A percentile compares a stretch with the other conserved stretches of the same genome.
Conservation (phyloP, 2,797 vertebrate genomes). For the Pelobates cultripes region DNA sequence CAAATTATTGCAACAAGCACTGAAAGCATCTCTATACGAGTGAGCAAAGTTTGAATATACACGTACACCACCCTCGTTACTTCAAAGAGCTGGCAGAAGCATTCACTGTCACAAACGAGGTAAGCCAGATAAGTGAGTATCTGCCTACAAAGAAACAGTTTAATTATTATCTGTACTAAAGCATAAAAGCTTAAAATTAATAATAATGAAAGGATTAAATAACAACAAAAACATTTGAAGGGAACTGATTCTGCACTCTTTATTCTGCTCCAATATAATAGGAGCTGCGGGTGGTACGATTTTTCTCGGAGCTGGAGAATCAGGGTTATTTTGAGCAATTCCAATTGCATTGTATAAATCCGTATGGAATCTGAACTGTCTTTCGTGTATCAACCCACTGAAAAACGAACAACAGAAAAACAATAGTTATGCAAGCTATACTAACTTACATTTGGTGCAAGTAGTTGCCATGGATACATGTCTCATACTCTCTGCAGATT, state of each 20-base stretch:
- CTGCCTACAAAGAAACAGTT: no score
- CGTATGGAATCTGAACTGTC: constrained; percentile 33
- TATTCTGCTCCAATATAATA: background rate
- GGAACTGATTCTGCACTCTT: constrained; percentile 4
- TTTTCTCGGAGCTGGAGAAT: constrained; percentile 22
- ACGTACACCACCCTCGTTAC: no score
- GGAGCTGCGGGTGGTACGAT: constrained; percentile 12
- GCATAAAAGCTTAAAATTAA: no score
- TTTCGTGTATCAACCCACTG: constrained; percentile 46
- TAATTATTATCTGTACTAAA: no score
- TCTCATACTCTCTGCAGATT: constrained; percentile 14
- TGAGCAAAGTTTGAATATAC: no score
- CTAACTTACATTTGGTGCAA: constrained; percentile 27
- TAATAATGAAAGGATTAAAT: no score
- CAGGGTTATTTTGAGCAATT: constrained; percentile 35
- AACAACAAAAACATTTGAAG: background rate
- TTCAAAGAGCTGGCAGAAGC: no score
- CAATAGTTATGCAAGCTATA: constrained; percentile 49
- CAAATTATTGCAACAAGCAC: no score
- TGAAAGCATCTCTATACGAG: no score
- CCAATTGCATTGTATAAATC: constrained; percentile 42
- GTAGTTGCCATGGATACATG: constrained; percentile 36
- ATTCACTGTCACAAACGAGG: no score
- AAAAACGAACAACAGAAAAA: constrained; percentile 47
- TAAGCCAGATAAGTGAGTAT: no score